Evolutionary conservation across 2,797 vertebrate genomes (phyloP).

Genomic region (Lagocephalus sceleratus): DNA sequence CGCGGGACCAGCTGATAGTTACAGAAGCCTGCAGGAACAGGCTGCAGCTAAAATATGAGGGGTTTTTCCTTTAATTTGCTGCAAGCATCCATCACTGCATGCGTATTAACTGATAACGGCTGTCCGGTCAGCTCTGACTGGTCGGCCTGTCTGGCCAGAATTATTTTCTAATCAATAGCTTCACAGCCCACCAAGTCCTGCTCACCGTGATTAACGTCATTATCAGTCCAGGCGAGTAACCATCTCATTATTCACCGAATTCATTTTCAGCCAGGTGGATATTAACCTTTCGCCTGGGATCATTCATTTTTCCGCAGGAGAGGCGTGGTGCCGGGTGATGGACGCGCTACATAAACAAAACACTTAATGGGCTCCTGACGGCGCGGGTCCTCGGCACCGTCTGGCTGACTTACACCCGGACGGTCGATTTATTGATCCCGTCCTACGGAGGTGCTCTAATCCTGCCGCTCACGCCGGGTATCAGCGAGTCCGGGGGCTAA

Average conservation of each 20-base stretch:
- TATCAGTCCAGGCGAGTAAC: constrained; percentile 79
- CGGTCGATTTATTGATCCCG: constrained; percentile 52
- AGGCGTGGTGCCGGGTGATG: constrained; percentile 70
- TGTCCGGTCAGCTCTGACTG: background rate
- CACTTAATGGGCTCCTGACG: constrained; percentile 61
- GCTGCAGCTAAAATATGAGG: background rate
- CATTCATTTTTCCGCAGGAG: constrained; percentile 76
- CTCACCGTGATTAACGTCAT: constrained; percentile 72
- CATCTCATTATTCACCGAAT: constrained; percentile 80
- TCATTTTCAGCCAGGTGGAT: constrained; percentile 80
- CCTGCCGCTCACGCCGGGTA: constrained; percentile 24
- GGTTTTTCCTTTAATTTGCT: too few species aligned
- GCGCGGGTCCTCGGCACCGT: constrained; percentile 55
- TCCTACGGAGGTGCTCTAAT: constrained; percentile 29
- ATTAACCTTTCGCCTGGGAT: constrained; percentile 82
- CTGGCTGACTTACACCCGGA: constrained; percentile 53
- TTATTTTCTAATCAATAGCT: constrained; percentile 70
- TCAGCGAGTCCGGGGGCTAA: constrained; percentile 30
- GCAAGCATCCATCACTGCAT: too few species aligned
- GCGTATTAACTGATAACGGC: too few species aligned
- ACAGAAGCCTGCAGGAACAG: constrained; percentile 14
- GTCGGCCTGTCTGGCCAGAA: constrained; percentile 61
- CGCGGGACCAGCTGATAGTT: constrained; percentile 35
- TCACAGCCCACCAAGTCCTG: constrained; percentile 54
- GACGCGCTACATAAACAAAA: constrained; percentile 66